Conservation (phyloP, 2,888 invertebrate genomes). For the Pollenia labialis region DNA sequence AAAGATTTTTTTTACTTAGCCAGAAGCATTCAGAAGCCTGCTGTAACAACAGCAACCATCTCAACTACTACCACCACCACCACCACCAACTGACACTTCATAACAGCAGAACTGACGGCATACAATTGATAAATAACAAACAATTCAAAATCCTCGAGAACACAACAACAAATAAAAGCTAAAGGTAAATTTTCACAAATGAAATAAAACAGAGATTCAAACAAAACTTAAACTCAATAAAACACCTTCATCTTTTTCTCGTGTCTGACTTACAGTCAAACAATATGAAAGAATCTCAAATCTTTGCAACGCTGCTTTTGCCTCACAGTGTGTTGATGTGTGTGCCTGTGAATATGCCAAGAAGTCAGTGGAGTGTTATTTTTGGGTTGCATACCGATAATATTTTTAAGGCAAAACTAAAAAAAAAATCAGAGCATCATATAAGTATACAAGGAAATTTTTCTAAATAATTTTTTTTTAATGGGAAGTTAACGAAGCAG, state of each 20-base stretch:
- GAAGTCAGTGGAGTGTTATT: conserved; percentile 28
- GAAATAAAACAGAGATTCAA: conserved; percentile 41
- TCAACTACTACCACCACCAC: conserved; percentile 27
- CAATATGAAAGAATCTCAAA: conserved; percentile 13
- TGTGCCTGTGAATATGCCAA: conserved; percentile 26
- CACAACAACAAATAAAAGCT: conserved; percentile 9
- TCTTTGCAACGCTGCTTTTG: conserved; percentile 10
- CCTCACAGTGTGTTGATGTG: not conserved
- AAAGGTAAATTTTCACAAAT: conserved; percentile 38
- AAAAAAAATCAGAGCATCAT: conserved; percentile 51
- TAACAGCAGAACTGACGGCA: conserved; percentile 65
- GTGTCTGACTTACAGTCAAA: conserved; percentile 45
- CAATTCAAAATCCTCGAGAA: conserved; percentile 55
- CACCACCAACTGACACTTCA: conserved; percentile 65
- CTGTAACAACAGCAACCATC: conserved; percentile 43
- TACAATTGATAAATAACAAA: conserved; percentile 71
- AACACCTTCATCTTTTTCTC: conserved; percentile 64
- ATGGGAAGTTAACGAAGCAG: not conserved
- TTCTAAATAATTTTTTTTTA: conserved; percentile 6
- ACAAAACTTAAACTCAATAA: conserved; percentile 60
- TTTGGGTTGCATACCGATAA: conserved; percentile 47
- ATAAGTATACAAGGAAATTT: conserved; percentile 44
- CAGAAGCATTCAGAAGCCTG: conserved; percentile 72
- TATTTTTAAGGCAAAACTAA: conserved; percentile 39
- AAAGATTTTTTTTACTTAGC: conserved; percentile 40